Evolutionary conservation across 2,113 vertebrate genomes (phyloP), one percentile per base, ranked within the genome.

Genomic region (Bos javanicus): DNA sequence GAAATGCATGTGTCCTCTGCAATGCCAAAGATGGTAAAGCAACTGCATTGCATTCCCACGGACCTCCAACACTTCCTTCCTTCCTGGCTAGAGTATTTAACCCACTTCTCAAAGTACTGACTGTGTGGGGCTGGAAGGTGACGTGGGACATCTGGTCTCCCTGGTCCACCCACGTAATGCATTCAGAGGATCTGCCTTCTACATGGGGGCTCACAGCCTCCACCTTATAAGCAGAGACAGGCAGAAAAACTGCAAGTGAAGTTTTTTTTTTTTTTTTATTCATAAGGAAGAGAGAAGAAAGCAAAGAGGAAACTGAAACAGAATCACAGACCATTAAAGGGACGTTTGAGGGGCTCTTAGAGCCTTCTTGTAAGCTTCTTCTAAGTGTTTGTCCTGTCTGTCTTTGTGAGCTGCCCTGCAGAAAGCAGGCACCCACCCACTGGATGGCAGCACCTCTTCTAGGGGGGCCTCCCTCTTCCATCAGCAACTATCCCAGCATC

Each of bases 11-110:
- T 43, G 21, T 56, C 52, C 82, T 17, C 76, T 48, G 87, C 15
- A 86, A 84, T 46, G 39, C 43, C 86, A 52, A 88, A 36, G 94
- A 90, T 46, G 39, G 10, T 78, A 96, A 74, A 95, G 96, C 0
- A 2, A 86, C 5, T 50, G n/a, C 78, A 82, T n/a, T 95, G 30
- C 97, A 46, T 57, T 97, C 36, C 76, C 88, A 90, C 78, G 57
- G 89, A 97, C 96, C 60, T 93, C 62, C 88, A 46, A 28, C 64
- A 74, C 59, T 76, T 43, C 93, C 95, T 95, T 71, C 95, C 64
- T 98, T 97, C 90, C 57, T 39, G n/a, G 54, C 56, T 74, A 76
- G 64, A 92, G 90, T 95, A 89, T 16, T 93, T 64, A 92, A 83
- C 48, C 87, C 43, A 54, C 39, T 86, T 96, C 59, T 84, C 92